Conservation (phyloP, 2,797 vertebrate genomes). For the Spea hammondii region DNA sequence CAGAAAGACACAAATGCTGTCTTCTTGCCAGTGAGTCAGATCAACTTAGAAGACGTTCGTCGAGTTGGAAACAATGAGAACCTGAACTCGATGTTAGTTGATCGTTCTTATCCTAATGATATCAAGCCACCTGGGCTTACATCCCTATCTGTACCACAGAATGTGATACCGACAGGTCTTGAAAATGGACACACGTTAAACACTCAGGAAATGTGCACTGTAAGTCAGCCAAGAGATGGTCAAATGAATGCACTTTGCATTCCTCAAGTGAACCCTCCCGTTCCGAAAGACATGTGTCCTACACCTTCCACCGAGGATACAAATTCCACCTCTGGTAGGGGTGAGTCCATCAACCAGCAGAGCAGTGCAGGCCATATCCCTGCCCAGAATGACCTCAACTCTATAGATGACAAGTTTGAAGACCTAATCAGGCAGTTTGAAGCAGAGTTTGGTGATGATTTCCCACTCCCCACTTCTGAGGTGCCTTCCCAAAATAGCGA, state of each 20-base stretch:
- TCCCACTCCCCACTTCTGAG: conserved; percentile 62
- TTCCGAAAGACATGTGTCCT: conserved; percentile 49
- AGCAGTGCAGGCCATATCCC: conserved; percentile 42
- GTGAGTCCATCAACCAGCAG: conserved; percentile 40
- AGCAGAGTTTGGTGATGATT: conserved; percentile 86
- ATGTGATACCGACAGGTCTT: conserved; percentile 34
- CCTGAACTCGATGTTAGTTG: conserved; percentile 58
- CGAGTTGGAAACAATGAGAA: conserved; percentile 62
- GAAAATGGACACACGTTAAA: conserved; percentile 72
- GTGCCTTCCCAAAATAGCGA: conserved; percentile 58
- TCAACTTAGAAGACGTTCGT: conserved; percentile 69
- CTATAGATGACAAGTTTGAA: conserved; percentile 89
- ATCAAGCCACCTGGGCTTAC: conserved; percentile 62
- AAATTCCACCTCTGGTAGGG: conserved; percentile 25
- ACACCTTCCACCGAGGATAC: conserved; percentile 61
- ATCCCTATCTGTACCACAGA: conserved; percentile 62
- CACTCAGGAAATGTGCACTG: conserved; percentile 88
- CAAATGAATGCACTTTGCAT: conserved; percentile 54
- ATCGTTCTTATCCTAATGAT: conserved; percentile 50
- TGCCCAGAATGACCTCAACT: conserved; percentile 63
- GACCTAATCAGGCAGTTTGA: conserved; percentile 94
- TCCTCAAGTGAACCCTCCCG: conserved; percentile 40
- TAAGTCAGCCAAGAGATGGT: conserved; percentile 48
- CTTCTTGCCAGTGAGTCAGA: conserved; percentile 86
- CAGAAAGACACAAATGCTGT: conserved; percentile 85